Percentiles rank a stretch among this genome's conserved stretches.
phyloP scores from a whole-genome alignment of 2,797 vertebrate species.

The Mus caroli region DNA sequence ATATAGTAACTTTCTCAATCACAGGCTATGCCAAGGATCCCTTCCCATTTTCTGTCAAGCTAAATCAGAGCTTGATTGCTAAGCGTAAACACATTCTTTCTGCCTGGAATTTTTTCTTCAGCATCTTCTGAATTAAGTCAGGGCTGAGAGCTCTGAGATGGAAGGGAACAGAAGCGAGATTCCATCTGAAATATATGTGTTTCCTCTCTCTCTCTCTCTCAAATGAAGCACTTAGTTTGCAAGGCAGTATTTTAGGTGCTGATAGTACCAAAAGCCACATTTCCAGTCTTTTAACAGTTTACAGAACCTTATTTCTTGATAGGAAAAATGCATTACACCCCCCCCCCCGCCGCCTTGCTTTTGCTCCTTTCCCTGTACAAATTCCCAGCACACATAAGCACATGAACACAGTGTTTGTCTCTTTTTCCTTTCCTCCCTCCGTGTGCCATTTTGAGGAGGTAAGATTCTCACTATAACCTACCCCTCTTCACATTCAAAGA shows the following conservation, averaged over 20 bases:
- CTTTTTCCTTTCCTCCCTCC: constrained; percentile 12
- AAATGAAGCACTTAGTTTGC: constrained; percentile 52
- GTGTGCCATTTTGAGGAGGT: constrained; percentile 71
- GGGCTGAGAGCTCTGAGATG: constrained; percentile 31
- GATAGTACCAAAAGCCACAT: constrained; percentile 50
- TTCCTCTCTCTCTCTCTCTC: not conserved
- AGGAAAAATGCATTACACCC: not conserved
- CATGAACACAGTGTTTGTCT: not conserved
- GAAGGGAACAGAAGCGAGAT: constrained; percentile 37
- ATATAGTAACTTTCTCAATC: constrained; percentile 68
- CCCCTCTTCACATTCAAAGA: constrained; percentile 79
- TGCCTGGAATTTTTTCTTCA: constrained; percentile 68
- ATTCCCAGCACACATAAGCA: not conserved
- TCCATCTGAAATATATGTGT: constrained; percentile 49
- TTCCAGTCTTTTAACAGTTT: constrained; percentile 61
- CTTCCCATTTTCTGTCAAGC: constrained; percentile 74
- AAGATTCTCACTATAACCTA: constrained; percentile 78
- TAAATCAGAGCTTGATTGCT: constrained; percentile 73
- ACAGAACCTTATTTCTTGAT: constrained; percentile 58
- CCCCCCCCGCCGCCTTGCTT: not conserved
- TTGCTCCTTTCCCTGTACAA: constrained; percentile 42
- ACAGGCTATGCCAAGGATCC: constrained; percentile 69
- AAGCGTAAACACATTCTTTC: constrained; percentile 68
- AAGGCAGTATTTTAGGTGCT: constrained; percentile 71
- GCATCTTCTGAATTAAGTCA: constrained; percentile 53